These are phyloP conservation scores for Amblyraja radiata DNA, from an alignment of 2,797 vertebrate genomes.

Conservation along the genomic window DNA sequence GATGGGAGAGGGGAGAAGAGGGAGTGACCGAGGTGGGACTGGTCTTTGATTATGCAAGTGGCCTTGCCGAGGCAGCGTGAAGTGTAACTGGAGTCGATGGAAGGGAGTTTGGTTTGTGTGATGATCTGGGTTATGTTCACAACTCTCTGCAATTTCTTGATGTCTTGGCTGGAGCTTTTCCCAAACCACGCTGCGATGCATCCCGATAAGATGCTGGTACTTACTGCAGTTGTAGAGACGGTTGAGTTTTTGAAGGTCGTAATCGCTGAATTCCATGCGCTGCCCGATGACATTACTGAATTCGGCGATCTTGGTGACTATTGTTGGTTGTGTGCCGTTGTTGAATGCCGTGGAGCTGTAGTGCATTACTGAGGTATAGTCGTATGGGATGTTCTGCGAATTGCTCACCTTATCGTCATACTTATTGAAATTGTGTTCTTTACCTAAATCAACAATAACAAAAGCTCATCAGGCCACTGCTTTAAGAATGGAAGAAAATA, in stretches of 20 bases:
- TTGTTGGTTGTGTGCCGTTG: slow-evolving; percentile 72
- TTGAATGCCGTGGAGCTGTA: slow-evolving; percentile 79
- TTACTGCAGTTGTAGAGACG: slow-evolving; percentile 84
- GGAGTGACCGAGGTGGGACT: no score
- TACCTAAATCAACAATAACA: slow-evolving; percentile 55
- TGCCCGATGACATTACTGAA: slow-evolving; percentile 86
- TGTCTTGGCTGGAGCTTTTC: no score
- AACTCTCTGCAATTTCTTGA: no score
- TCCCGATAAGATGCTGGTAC: slow-evolving; percentile 44
- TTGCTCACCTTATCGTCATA: slow-evolving; percentile 70
- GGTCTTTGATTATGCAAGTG: no score
- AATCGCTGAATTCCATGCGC: slow-evolving; percentile 87
- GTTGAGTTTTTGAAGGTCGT: slow-evolving; percentile 76
- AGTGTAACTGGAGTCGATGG: no score
- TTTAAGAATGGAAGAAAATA: no score
- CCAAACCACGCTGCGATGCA: no score
- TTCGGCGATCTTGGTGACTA: slow-evolving; percentile 74
- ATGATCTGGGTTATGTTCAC: no score
- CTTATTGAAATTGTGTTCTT: slow-evolving; percentile 72
- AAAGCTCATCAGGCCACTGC: not conserved
- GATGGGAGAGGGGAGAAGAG: no score
- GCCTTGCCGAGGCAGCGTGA: no score
- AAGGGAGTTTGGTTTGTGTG: no score
- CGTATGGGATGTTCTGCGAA: slow-evolving; percentile 78
- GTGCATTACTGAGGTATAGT: slow-evolving; percentile 92